Base-by-base conservation (phyloP, 2,113 vertebrate species). In the Solenodon paradoxus region DNA sequence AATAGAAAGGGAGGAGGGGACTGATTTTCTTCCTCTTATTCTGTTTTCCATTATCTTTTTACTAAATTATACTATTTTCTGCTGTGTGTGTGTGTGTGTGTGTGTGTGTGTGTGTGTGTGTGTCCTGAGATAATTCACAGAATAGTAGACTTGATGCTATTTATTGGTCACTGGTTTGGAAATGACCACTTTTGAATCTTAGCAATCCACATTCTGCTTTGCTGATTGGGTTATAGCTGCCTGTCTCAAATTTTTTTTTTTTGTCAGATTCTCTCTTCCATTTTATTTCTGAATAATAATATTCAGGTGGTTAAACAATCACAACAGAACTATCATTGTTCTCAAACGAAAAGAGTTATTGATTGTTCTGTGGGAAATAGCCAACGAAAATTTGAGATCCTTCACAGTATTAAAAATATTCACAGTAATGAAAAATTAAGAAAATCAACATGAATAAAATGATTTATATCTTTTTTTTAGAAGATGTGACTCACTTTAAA, bases 401-500 rank as follows among this genome's bases (percentile, higher is more conserved):
- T 75, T 95, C 42, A 42, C 26, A 32, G 13, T 63, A 40, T 38
- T 81, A 45, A 35, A 63, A 83, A 42, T 42, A 20, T 45, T 94
- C 64, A 63, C 11, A 28, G 12, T 32, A 40, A 38, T 40, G 64
- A 57, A 75, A 64, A 69, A 75, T 9, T 55, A 59, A 35, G 55
- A 59, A 47, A 49, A 53, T 63, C 64, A 51, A 35, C 77, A 85
- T 53, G 57, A 13, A 32, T 40, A 81, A 74, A 68, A 40, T 53
- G 55, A 68, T 88, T 38, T 72, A 59, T 30, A 20, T 38, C 10
- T 86, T 71, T 92, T 88, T 57, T 87, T 90, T 82, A n/a, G 20
- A 94, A 93, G 20, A 47, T 42, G 63, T 66, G 49, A 35, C 40
- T 93, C 68, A 53, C 51, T 93, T 78, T 68, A 93, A 94, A 79